Conservation (phyloP, 2,113 vertebrate species). For the Rhizomys pruinosus region DNA sequence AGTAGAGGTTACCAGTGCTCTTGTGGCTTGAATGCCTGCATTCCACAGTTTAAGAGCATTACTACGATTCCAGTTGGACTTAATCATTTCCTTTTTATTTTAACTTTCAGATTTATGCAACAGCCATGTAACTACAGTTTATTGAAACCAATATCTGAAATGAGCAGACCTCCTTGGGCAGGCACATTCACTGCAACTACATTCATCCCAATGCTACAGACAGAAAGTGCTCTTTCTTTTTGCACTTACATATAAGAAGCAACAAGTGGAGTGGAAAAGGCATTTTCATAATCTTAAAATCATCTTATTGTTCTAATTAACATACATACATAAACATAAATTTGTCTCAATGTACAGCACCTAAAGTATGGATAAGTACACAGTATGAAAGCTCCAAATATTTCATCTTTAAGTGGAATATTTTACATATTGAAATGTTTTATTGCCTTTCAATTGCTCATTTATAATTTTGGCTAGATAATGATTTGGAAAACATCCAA, state of each 20-base stretch:
- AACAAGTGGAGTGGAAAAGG: background rate
- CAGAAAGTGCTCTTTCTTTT: background rate
- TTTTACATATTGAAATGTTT: constrained; percentile 20
- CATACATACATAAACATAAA: constrained; percentile 50
- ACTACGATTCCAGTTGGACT: background rate
- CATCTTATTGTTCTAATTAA: constrained; percentile 19
- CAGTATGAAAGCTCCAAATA: constrained; percentile 46
- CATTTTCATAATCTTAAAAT: constrained; percentile 35
- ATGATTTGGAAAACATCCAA: constrained; percentile 44
- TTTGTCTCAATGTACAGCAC: background rate
- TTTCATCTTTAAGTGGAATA: constrained; percentile 32
- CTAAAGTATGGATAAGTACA: background rate
- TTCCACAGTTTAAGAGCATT: background rate
- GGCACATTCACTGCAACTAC: background rate
- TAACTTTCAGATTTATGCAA: background rate
- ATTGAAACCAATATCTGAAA: background rate
- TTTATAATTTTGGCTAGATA: constrained; percentile 60
- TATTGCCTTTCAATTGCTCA: constrained; percentile 45
- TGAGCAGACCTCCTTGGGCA: background rate
- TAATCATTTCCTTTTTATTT: background rate
- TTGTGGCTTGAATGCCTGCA: no score
- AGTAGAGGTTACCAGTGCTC: no score
- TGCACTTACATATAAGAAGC: background rate
- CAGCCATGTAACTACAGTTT: background rate
- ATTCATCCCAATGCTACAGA: background rate